phyloP scores from a whole-genome alignment of 2,888 invertebrate species.

The Xestoiulus laeticollis region DNA sequence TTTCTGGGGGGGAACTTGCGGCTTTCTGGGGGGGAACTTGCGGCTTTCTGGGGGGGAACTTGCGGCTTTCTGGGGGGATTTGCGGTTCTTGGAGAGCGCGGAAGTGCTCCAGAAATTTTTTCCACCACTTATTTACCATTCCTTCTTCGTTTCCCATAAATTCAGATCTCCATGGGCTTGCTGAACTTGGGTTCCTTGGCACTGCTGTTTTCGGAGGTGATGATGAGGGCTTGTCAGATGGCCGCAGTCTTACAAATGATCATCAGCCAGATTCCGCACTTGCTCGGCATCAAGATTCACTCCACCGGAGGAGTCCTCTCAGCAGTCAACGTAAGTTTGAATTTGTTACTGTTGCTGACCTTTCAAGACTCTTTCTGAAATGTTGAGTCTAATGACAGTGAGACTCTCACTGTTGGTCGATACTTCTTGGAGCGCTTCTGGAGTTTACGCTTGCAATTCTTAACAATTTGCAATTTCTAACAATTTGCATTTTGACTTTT shows the following conservation, averaged over 20 bases:
- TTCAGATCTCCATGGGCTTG: constrained; percentile 48
- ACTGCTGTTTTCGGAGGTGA: constrained; percentile 51
- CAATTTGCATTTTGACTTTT: constrained; percentile 59
- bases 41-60: no score
- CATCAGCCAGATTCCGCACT: constrained; percentile 46
- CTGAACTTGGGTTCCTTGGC: constrained; percentile 48
- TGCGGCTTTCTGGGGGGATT: no score
- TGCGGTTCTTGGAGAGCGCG: no score
- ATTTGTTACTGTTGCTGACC: no score
- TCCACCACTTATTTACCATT: not conserved
- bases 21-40: no score
- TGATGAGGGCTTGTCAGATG: constrained; percentile 53
- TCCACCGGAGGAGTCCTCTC: constrained; percentile 36
- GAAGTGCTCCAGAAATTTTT: not conserved
- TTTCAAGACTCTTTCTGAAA: no score
- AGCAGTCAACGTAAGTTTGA: constrained; percentile 46
- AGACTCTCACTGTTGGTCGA: no score
- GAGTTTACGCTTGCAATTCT: no score
- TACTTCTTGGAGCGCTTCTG: no score
- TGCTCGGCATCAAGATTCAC: constrained; percentile 47
- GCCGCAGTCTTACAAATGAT: constrained; percentile 53
- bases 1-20: no score
- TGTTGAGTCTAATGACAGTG: no score
- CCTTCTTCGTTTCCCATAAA: not conserved
- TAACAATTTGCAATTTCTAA: no score